Base-by-base conservation (phyloP, 2,113 vertebrate species). In the Rhinolophus sinicus region DNA sequence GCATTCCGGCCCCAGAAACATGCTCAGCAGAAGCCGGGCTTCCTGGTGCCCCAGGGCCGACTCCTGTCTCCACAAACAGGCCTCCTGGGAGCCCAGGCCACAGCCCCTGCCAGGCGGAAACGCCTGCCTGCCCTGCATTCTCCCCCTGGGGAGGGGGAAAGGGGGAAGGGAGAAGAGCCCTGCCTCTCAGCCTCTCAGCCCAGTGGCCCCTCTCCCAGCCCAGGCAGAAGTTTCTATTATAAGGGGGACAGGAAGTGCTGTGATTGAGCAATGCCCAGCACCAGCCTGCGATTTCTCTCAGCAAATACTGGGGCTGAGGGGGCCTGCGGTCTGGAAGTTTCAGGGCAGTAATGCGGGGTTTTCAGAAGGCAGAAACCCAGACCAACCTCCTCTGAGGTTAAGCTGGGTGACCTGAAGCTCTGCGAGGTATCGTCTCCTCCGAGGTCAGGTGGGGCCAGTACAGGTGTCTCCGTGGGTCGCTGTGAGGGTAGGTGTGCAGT, bases 1-100 rank as follows among this genome's bases (percentile, higher is more conserved):
- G 76, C 84, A 85, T 92, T 90, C 33, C 73, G 60, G 16, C 19
- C 96, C 87, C 94, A 96, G 92, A 97, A 95, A 90, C 0, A 90
- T 38, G 60, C 92, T 10, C 35, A 16, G 91, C 62, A 65, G 77
- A 85, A n/a, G 28, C 22, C 78, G 0, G 10, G 88, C 92, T 97
- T 98, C 96, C 97, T 18, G n/a, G 4, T 94, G 90, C 83, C 80
- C 30, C 0, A 0, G 50, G 95, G 94, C 56, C 21, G 19, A 64
- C 56, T 93, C 84, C 95, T 72, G 18, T 67, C 33, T 92, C 93
- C 8, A 24, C 14, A 12, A 21, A 50, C 10, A 8, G 90, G 50
- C 78, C n/a, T 64, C 69, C 76, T 3, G 2, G 18, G 67, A 78
- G 62, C 28, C 18, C 58, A 18, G 52, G 87, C 78, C 54, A 12